phyloP scores from a whole-genome alignment of 2,113 vertebrate species.

The Alexandromys fortis region DNA sequence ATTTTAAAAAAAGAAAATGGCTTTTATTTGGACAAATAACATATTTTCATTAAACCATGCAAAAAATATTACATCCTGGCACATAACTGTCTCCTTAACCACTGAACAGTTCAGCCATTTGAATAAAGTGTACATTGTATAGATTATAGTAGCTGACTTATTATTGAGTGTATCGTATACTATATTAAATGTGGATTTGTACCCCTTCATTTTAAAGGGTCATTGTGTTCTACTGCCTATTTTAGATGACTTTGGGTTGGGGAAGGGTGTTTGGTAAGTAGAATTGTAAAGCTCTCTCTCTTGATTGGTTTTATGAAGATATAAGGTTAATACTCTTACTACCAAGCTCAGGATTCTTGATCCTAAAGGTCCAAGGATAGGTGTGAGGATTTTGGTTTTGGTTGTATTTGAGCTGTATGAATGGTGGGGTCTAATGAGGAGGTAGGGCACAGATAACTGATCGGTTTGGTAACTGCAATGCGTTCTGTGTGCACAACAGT shows the following conservation, averaged over 20 bases:
- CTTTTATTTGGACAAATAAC: conserved; percentile 88
- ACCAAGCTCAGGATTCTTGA: conserved; percentile 92
- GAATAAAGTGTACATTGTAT: conserved; percentile 99
- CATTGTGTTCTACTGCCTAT: conserved; percentile 91
- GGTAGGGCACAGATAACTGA: conserved; percentile 79
- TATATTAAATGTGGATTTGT: conserved; percentile 93
- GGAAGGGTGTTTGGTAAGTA: conserved; percentile 83
- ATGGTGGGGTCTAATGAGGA: conserved; percentile 82
- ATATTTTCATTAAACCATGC: conserved; percentile 90
- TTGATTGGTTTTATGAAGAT: conserved; percentile 90
- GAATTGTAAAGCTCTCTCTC: conserved; percentile 85
- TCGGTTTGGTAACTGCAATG: conserved; percentile 82
- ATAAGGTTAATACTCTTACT: conserved; percentile 90
- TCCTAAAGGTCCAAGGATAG: conserved; percentile 90
- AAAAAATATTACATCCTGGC: conserved; percentile 90
- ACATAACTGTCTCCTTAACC: conserved; percentile 91
- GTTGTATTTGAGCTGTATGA: conserved; percentile 87
- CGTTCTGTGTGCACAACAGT: conserved; percentile 84
- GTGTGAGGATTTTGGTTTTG: conserved; percentile 84
- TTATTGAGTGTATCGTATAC: conserved; percentile 90
- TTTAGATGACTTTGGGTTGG: conserved; percentile 81
- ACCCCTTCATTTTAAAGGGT: conserved; percentile 91
- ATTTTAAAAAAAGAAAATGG: too few relatives aligned
- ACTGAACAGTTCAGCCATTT: conserved; percentile 97
- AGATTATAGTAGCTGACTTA: conserved; percentile 90